phyloP scores from a whole-genome alignment of 2,888 invertebrate species.

The Siphonodentalium dalli region DNA sequence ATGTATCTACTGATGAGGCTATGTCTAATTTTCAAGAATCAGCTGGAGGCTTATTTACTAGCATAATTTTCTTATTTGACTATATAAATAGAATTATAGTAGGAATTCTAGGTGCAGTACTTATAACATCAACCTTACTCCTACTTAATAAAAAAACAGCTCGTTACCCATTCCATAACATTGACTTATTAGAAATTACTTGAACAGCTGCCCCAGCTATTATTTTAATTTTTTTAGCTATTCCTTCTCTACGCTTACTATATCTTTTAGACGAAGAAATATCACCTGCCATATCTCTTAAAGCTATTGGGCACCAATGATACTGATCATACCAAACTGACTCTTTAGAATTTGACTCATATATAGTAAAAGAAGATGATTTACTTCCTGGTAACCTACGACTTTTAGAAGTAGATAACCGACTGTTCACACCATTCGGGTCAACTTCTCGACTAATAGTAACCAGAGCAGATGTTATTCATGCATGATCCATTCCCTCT shows the following conservation, averaged over 20 bases:
- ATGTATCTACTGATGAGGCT: constrained; percentile 76
- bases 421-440: constrained; percentile 52
- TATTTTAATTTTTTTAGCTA: neutral
- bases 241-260: constrained; percentile 32
- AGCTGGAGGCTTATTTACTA: too few species aligned
- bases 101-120: too few species aligned
- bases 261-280: constrained; percentile 33
- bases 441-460: constrained; percentile 55
- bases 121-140: too few species aligned
- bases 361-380: constrained; percentile 49
- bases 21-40: constrained; percentile 65
- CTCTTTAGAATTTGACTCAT: constrained; percentile 60
- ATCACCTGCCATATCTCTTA: constrained; percentile 42
- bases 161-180: too few species aligned
- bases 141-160: too few species aligned
- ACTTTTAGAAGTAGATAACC: constrained; percentile 61
- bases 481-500: constrained; percentile 63
- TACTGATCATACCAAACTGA: constrained; percentile 62
- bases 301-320: constrained; percentile 62
- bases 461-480: constrained; percentile 64
- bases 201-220: constrained; percentile 39
- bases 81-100: too few species aligned
- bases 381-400: constrained; percentile 48
- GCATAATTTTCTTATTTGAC: too few species aligned
- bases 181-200: neutral